Conservation (phyloP, 2,888 invertebrate species). For the Lasioglossum malachurum region DNA sequence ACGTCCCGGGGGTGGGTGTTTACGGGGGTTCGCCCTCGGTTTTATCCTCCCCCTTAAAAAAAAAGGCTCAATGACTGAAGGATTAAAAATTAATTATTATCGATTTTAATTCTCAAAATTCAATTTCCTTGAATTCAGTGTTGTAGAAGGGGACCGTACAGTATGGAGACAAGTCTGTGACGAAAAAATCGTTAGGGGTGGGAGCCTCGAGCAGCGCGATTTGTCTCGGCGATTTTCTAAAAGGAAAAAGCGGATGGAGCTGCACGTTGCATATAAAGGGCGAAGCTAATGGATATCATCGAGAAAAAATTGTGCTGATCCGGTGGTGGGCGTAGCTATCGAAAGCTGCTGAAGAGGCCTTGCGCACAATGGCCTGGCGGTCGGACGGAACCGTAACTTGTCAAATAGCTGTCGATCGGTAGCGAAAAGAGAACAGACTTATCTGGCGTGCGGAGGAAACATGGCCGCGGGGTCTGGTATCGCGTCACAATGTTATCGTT, state of each 20-base stretch:
- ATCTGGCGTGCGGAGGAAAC: slow-evolving; percentile 57
- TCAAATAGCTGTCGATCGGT: slow-evolving; percentile 50
- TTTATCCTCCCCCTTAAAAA: too few species aligned
- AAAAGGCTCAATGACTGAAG: too few species aligned
- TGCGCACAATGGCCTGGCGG: slow-evolving; percentile 17
- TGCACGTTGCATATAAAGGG: background rate
- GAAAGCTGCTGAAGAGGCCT: background rate
- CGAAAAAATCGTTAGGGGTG: background rate
- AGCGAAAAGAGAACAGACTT: slow-evolving; percentile 41
- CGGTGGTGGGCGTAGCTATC: background rate
- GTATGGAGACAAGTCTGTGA: too few species aligned
- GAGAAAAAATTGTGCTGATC: background rate
- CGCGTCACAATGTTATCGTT: slow-evolving; percentile 66
- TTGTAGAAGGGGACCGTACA: too few species aligned
- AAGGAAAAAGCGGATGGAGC: background rate
- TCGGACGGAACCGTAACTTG: slow-evolving; percentile 36
- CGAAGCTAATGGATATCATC: background rate
- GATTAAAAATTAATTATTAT: too few species aligned
- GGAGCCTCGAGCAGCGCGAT: background rate
- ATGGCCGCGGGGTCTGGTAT: slow-evolving; percentile 45
- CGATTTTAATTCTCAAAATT: too few species aligned
- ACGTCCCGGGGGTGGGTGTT: too few species aligned
- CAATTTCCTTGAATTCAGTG: too few species aligned
- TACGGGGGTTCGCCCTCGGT: too few species aligned
- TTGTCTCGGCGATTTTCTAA: background rate